Evolutionary conservation across 2,797 vertebrate species (phyloP).

Genomic region (Alcedo atthis): DNA sequence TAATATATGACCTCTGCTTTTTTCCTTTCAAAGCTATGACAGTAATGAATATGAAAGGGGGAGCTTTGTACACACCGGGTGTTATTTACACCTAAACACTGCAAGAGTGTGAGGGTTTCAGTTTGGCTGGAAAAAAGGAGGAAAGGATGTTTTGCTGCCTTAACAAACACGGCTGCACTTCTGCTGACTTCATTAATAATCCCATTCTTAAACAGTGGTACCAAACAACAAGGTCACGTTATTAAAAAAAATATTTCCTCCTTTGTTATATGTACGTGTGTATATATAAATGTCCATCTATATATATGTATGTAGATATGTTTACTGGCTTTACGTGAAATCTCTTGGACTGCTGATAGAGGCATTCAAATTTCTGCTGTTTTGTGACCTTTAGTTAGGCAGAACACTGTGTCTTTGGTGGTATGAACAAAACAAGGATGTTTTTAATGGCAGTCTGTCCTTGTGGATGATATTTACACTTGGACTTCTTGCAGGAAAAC

Average conservation of each 20-base stretch:
- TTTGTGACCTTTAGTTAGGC: slow-evolving; percentile 11
- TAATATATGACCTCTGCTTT: slow-evolving; percentile 92
- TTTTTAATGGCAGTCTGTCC: neutral
- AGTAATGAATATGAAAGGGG: slow-evolving; percentile 92
- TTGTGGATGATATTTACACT: neutral
- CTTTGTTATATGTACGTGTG: neutral
- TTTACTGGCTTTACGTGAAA: neutral
- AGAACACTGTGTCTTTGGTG: slow-evolving; percentile 4
- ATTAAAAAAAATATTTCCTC: slow-evolving; percentile 1
- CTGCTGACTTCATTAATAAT: slow-evolving; percentile 10
- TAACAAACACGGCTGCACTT: slow-evolving; percentile 10
- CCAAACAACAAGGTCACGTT: neutral
- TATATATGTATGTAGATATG: neutral
- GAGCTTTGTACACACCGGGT: slow-evolving; percentile 84
- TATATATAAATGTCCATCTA: neutral
- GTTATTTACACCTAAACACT: slow-evolving; percentile 89
- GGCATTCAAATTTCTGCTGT: slow-evolving; percentile 1
- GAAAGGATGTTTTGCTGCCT: neutral
- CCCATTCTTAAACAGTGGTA: neutral
- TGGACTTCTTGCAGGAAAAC: slow-evolving; percentile 5
- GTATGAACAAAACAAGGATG: slow-evolving; percentile 9
- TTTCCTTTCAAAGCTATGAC: slow-evolving; percentile 87
- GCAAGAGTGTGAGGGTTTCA: slow-evolving; percentile 39
- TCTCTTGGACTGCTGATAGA: neutral
- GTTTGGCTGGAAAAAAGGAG: neutral